Base-by-base conservation (phyloP, 1,140 invertebrate species). In the Cydia pomonella region DNA sequence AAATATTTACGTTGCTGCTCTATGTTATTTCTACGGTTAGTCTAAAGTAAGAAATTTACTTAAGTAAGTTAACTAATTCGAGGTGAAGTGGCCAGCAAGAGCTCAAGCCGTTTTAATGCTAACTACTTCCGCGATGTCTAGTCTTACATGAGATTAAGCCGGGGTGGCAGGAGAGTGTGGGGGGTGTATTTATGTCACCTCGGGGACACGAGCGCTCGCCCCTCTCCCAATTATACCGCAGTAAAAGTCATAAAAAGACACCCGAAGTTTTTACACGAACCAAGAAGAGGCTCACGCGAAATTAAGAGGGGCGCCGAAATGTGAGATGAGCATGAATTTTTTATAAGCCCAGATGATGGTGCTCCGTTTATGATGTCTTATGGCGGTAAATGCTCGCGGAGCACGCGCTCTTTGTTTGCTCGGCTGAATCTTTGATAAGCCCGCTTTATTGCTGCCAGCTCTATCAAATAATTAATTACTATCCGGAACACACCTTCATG, bases 211-310 rank as follows among this genome's bases (percentile, higher is more conserved):
- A 84, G 81, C 86, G 84, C 87, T 90, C 91, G 86, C 89, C 90
- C 90, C 91, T 89, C 91, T 59, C 83, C 91, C 91, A 93, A 93
- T 93, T 93, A 92, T 92, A 92, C 91, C 91, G 90, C 91, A 92
- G 91, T 92, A 92, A 92, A 92, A 92, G 91, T 92, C 91, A 92
- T 92, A 92, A 92, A 92, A 92, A 92, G 91, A 89, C 88, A 92
- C 90, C 89, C 91, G 88, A 92, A 93, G 91, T 93, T 93, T 93
- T 93, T 93, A 93, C 90, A 91, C 87, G 88, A 87, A 90, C 84
- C 86, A 87, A 92, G 90, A 87, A 91, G 90, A 91, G 81, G 84
- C 88, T 88, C 91, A 90, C 90, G 87, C 87, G 88, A 92, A 93
- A 93, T 93, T 93, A 93, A 93, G 91, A 93, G 90, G 91, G 91